Conservation (phyloP, 2,797 vertebrate genomes). For the Eutrigla gurnardus region DNA sequence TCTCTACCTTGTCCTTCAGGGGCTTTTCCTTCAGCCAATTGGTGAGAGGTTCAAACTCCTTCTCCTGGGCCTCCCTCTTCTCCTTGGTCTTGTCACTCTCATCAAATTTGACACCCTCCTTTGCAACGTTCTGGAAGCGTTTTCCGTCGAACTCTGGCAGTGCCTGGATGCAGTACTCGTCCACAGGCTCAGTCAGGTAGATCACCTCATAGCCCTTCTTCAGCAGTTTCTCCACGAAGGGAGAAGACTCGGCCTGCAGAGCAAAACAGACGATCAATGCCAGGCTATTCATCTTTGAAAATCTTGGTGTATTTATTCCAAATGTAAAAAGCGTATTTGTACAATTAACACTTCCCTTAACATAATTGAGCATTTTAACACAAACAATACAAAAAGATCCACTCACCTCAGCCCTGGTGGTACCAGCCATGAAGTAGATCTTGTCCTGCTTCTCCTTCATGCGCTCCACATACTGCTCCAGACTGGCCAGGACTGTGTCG, state of each 20-base stretch:
- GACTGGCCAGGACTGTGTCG: slow-evolving; percentile 86
- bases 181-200: slow-evolving; percentile 97
- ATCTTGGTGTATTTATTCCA: too few species aligned
- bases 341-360: neutral
- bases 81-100: slow-evolving; percentile 97
- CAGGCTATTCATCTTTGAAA: too few species aligned
- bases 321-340: neutral
- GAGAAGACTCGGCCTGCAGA: slow-evolving; percentile 93
- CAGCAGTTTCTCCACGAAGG: slow-evolving; percentile 95
- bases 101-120: slow-evolving; percentile 97
- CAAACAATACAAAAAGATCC: neutral
- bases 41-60: slow-evolving; percentile 96
- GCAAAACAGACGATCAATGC: neutral
- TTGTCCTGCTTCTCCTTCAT: slow-evolving; percentile 99
- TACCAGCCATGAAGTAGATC: slow-evolving; percentile 98
- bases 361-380: neutral
- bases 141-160: slow-evolving; percentile 98
- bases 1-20: slow-evolving; percentile 93
- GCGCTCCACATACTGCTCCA: slow-evolving; percentile 97
- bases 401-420: slow-evolving; percentile 94
- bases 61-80: slow-evolving; percentile 91
- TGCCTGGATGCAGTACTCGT: slow-evolving; percentile 98
- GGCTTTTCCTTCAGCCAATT: slow-evolving; percentile 97
- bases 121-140: slow-evolving; percentile 98
- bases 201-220: slow-evolving; percentile 99